phyloP scores from a whole-genome alignment of 2,113 vertebrate genomes.

The Epinephelus moara region DNA sequence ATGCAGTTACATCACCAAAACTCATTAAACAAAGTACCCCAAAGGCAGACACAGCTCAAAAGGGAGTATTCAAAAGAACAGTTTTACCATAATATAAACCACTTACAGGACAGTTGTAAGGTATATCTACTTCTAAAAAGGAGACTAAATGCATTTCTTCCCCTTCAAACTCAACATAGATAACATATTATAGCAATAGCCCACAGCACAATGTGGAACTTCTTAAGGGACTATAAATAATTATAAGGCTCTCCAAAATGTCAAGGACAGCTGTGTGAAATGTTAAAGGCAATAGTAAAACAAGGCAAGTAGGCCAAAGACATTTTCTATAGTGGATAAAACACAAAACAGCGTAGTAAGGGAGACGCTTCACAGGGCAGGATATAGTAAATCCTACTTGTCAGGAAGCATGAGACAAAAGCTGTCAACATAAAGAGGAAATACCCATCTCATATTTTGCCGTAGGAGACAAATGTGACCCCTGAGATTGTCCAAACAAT shows the following conservation, averaged over 20 bases:
- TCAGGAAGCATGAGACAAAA: slow-evolving; percentile 44
- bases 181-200: slow-evolving; percentile 46
- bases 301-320: slow-evolving; percentile 50
- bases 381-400: slow-evolving; percentile 58
- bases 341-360: slow-evolving; percentile 17
- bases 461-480: slow-evolving; percentile 53
- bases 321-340: slow-evolving; percentile 55
- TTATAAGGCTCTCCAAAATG: slow-evolving; percentile 56
- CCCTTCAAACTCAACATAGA: slow-evolving; percentile 37
- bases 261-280: slow-evolving; percentile 64
- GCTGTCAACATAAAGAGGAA: slow-evolving; percentile 52
- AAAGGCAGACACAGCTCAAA: slow-evolving; percentile 33
- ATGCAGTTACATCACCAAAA: slow-evolving; percentile 17
- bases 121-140: background rate
- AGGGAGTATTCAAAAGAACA: background rate
- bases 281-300: slow-evolving; percentile 61
- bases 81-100: slow-evolving; percentile 7
- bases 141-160: background rate
- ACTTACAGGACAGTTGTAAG: background rate
- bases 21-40: background rate
- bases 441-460: slow-evolving; percentile 49
- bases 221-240: slow-evolving; percentile 66
- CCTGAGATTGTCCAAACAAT: slow-evolving; percentile 43
- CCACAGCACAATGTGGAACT: slow-evolving; percentile 50
- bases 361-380: slow-evolving; percentile 30